phyloP scores from a whole-genome alignment of 35 echinoderm and acorn worm genomes.

The Strongylocentrotus purpuratus region DNA sequence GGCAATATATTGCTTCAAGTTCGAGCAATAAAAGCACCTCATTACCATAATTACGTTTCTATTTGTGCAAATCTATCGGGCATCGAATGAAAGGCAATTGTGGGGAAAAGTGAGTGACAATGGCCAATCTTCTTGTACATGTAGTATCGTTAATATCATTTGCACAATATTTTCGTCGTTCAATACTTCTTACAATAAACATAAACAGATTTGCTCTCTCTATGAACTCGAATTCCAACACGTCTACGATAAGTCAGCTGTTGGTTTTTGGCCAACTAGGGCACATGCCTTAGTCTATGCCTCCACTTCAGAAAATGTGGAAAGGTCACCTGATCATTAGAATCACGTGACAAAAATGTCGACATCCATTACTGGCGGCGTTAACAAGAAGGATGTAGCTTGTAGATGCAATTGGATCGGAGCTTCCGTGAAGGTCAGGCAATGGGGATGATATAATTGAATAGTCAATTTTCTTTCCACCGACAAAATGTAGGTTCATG shows the following conservation, averaged over 20 bases:
- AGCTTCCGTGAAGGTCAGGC: neutral
- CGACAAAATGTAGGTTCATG: neutral
- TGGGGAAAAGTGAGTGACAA: no score
- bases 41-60: no score
- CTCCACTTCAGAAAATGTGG: neutral
- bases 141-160: no score
- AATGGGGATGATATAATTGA: neutral
- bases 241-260: neutral
- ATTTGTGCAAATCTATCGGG: no score
- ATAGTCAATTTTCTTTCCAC: neutral
- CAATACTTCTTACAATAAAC: no score
- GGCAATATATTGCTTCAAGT: no score
- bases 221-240: slow-evolving; percentile 8
- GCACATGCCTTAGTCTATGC: neutral
- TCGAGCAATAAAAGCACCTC: no score
- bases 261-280: neutral
- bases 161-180: no score
- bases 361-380: neutral
- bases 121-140: no score
- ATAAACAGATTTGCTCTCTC: neutral
- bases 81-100: no score
- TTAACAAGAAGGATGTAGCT: neutral
- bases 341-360: neutral
- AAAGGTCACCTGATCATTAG: slow-evolving; percentile 31
- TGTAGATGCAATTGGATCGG: neutral